Evolutionary conservation across 2,888 invertebrate species (phyloP).

Genomic region (Lepidocyrtinus sp.): DNA sequence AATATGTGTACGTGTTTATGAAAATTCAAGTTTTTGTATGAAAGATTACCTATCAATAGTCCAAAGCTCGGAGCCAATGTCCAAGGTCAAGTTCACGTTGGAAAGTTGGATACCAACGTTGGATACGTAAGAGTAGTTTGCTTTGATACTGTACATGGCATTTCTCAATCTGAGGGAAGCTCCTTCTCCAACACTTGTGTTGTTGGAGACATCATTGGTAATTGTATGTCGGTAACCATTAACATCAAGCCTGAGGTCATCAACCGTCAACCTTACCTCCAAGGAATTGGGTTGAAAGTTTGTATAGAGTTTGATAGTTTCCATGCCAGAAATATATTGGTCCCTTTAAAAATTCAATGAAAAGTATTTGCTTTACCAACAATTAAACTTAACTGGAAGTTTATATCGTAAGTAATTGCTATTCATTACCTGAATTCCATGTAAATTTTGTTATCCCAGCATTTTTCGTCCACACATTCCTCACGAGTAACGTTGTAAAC

Average conservation of each 20-base stretch:
- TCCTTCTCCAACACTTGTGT: background rate
- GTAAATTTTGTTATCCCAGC: slow-evolving; percentile 19
- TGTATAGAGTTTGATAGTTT: background rate
- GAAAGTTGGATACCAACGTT: slow-evolving; percentile 28
- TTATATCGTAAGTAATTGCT: too few relatives aligned
- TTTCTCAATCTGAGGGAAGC: background rate
- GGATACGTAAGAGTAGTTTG: slow-evolving; percentile 19
- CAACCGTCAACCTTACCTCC: background rate
- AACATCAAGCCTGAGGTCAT: background rate
- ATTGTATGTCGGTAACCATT: slow-evolving; percentile 30
- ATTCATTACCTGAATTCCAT: slow-evolving; percentile 40
- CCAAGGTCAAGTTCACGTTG: slow-evolving; percentile 24
- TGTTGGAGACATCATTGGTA: slow-evolving; percentile 1
- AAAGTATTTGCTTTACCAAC: too few relatives aligned
- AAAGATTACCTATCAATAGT: too few relatives aligned
- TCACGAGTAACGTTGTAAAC: slow-evolving; percentile 1
- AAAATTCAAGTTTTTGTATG: too few relatives aligned
- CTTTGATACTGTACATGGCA: slow-evolving; percentile 23
- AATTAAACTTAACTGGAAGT: background rate
- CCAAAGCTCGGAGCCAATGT: slow-evolving; percentile 17
- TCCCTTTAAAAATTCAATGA: background rate
- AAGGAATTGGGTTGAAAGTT: background rate
- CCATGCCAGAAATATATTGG: background rate
- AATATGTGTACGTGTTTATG: too few relatives aligned
- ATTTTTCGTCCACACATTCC: background rate